phyloP scores from a whole-genome alignment of 92 coral and sea anemone genomes.

The Zoanthus sansibaricus region DNA sequence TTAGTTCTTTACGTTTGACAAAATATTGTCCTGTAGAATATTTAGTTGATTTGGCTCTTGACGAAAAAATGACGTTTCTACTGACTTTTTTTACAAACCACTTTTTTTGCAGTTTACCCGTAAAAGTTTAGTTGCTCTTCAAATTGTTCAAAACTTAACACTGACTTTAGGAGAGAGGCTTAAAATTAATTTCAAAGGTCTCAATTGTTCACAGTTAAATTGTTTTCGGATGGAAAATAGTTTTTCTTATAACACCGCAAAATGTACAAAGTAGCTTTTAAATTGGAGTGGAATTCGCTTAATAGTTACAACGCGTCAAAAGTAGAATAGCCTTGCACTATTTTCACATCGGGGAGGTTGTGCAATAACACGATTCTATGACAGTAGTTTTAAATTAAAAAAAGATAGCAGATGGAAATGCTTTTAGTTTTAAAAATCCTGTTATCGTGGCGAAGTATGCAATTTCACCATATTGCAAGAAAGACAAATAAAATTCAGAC shows the following conservation, averaged over 20 bases:
- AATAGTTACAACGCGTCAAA: slow-evolving; percentile 30
- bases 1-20: neutral
- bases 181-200: slow-evolving; percentile 4
- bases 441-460: neutral
- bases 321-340: slow-evolving; percentile 4
- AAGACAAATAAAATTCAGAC: neutral
- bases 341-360: slow-evolving; percentile 46
- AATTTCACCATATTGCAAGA: neutral
- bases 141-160: slow-evolving; percentile 1
- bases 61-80: neutral
- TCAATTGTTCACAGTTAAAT: slow-evolving; percentile 31
- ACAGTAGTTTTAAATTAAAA: slow-evolving; percentile 14
- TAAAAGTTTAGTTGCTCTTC: slow-evolving; percentile 30
- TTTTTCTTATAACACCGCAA: slow-evolving; percentile 28
- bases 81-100: neutral
- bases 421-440: neutral
- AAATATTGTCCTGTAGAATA: neutral
- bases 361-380: neutral
- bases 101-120: neutral
- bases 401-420: slow-evolving; percentile 37
- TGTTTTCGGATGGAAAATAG: slow-evolving; percentile 5
- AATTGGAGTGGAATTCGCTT: slow-evolving; percentile 1
- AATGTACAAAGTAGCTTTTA: slow-evolving; percentile 13
- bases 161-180: neutral
- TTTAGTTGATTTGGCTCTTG: neutral